Base-by-base conservation (phyloP, 1,140 invertebrate genomes). In the Xylocopa sonorina region DNA sequence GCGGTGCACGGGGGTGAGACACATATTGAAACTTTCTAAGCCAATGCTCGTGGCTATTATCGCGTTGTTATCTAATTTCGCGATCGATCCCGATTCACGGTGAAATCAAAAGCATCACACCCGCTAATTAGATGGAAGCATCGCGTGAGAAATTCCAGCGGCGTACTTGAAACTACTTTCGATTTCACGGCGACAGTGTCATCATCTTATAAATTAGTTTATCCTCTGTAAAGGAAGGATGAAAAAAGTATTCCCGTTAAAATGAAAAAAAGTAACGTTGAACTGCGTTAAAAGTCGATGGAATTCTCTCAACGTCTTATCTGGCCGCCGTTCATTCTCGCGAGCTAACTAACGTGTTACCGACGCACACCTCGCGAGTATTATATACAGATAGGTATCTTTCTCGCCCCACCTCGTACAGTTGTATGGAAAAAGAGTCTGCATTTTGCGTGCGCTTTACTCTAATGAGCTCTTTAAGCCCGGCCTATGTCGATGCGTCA, bases 31-130 rank as follows among this genome's bases (percentile, higher is more conserved):
- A 83, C 77, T 84, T 79, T 72, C 51, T 63, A 80, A 80, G 55
- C 67, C 51, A 32, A 43, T 43, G 34, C 41, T 29, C 55, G n/a
- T 46, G 63, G 55, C 80, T 51, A 57, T 69, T 71, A 78, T 82
- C 69, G 50, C 53, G 46, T 71, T 72, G 43, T 83, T 80, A 84
- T 83, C 69, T 71, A 84, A 83, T 80, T 83, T 83, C 60, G 34
- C 7, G 77, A 29, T 38, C 63, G 63, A 75, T 53, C 27, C n/a
- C 0, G 43, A 10, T 29, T 12, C 9, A 3, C 4, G 3, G 29
- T 14, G 29, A 16, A 58, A 84, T 80, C 63, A 66, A 46, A 29
- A 63, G 10, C 53, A n/a, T 29, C 53, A 10, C 1, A 2, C 16
- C 24, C 0, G 27, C 68, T 55, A 64, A 64, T 78, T 71, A 43